phyloP scores from a whole-genome alignment of 2,797 vertebrate genomes.

The Crax fasciolata region DNA sequence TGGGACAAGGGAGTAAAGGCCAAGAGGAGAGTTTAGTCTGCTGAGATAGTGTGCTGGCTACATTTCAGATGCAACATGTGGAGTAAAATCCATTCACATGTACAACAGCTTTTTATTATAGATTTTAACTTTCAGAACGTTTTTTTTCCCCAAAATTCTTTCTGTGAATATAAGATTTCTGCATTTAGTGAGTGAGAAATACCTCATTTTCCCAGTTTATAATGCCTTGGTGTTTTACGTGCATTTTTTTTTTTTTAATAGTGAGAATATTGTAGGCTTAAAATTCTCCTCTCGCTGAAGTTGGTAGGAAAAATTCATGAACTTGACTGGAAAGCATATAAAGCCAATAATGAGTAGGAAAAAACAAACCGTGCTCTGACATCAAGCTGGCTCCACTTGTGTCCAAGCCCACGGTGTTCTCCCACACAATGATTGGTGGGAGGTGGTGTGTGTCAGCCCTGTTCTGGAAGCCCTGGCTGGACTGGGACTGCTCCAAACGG shows the following conservation, averaged over 20 bases:
- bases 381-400: background rate
- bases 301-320: background rate
- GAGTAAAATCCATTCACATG: background rate
- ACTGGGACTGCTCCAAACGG: background rate
- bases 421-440: fast-evolving
- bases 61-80: background rate
- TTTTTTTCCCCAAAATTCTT: background rate
- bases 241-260: background rate
- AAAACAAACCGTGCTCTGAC: background rate
- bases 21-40: background rate
- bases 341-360: background rate
- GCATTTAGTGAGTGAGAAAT: background rate
- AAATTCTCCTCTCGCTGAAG: background rate
- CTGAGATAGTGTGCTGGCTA: slow-evolving; percentile 19
- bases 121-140: background rate
- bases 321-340: background rate
- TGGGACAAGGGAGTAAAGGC: background rate
- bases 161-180: background rate
- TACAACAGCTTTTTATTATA: background rate
- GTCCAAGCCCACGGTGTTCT: background rate
- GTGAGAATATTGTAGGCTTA: background rate
- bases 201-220: background rate
- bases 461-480: background rate
- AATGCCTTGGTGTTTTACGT: background rate
- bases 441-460: background rate